phyloP scores from a whole-genome alignment of 92 coral and sea anemone genomes.

The Nematostella vectensis region DNA sequence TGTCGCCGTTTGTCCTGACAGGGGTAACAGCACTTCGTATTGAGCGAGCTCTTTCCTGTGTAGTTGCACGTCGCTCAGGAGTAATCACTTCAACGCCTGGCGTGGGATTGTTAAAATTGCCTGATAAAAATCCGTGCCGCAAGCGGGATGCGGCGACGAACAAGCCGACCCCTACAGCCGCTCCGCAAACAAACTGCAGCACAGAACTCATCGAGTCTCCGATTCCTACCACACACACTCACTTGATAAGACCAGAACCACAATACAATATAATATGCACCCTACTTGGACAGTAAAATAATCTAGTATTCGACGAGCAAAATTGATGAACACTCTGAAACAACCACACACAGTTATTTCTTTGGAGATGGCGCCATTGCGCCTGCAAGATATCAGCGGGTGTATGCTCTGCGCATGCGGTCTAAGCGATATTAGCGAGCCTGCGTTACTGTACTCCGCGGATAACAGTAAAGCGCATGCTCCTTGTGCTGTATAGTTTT shows the following conservation, averaged over 20 bases:
- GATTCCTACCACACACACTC: neutral
- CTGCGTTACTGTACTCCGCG: neutral
- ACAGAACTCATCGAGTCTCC: conserved; percentile 48
- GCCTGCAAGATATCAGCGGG: conserved; percentile 31
- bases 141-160: conserved; percentile 58
- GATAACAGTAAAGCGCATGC: conserved; percentile 6
- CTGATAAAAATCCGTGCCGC: conserved; percentile 10
- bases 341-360: conserved; percentile 3
- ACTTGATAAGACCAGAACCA: neutral
- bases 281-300: no score
- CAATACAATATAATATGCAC: no score
- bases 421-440: neutral
- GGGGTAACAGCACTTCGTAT: conserved; percentile 78
- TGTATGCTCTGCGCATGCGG: conserved; percentile 19
- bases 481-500: neutral
- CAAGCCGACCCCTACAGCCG: conserved; percentile 87
- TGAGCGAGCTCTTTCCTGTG: conserved; percentile 44
- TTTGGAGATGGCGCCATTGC: conserved; percentile 81
- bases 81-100: conserved; percentile 1
- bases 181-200: conserved; percentile 80
- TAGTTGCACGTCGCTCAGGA: conserved; percentile 1
- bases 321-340: no score
- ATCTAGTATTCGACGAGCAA: no score
- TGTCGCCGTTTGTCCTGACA: conserved; percentile 22
- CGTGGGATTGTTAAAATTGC: neutral